These are phyloP conservation scores for Aradus depressus DNA, from an alignment of 2,888 invertebrate species.

Conservation along the genomic window DNA sequence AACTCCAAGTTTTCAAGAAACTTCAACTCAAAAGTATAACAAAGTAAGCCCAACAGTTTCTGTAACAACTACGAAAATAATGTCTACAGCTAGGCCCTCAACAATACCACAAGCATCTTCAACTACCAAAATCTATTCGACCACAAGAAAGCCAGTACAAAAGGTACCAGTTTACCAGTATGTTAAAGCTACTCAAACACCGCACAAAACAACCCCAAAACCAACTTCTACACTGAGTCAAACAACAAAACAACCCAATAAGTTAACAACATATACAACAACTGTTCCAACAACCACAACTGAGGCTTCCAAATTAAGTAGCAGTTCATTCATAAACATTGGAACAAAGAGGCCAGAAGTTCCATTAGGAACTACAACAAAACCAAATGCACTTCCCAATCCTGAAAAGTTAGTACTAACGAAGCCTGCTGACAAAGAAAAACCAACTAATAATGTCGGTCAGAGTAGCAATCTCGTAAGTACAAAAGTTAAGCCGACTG, in stretches of 20 bases:
- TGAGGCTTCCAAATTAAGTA: constrained; percentile 4
- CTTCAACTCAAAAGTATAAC: constrained; percentile 7
- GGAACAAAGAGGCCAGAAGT: no score
- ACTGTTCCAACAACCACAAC: constrained; percentile 20
- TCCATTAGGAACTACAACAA: constrained; percentile 2
- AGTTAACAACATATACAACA: constrained; percentile 16
- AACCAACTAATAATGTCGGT: background rate
- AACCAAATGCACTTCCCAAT: background rate
- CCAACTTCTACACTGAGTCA: constrained; percentile 20
- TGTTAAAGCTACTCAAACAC: constrained; percentile 14
- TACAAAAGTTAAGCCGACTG: constrained; percentile 7
- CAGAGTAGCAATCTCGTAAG: constrained; percentile 6
- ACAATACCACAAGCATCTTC: constrained; percentile 15
- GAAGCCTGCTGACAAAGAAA: background rate
- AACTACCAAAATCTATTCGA: constrained; percentile 16
- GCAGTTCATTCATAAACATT: background rate
- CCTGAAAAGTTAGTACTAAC: constrained; percentile 15
- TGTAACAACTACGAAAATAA: constrained; percentile 29
- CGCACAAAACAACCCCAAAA: constrained; percentile 21
- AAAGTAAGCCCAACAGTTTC: constrained; percentile 7
- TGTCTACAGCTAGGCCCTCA: no score
- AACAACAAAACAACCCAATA: constrained; percentile 16
- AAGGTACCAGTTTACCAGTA: background rate
- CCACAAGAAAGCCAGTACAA: constrained; percentile 29
- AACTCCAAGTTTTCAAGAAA: constrained; percentile 10